These are phyloP conservation scores for Zaprionus gabonicus DNA, from an alignment of 1,140 invertebrate species.

Conservation along the genomic window DNA sequence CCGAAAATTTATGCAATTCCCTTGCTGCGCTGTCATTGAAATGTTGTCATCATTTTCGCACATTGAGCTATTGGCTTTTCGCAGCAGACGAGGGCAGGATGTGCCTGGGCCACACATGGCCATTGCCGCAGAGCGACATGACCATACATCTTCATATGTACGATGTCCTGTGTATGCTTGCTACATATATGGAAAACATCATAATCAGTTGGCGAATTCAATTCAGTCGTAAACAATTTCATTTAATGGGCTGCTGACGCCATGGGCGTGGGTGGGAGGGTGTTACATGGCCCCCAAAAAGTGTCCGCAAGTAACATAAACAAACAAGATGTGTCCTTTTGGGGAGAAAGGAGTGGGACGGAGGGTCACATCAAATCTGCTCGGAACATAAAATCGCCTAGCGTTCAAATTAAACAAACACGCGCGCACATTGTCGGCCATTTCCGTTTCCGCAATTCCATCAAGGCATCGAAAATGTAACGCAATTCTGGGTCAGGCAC, in stretches of 20 bases:
- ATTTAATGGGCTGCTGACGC: constrained; percentile 61
- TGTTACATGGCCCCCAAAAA: constrained; percentile 14
- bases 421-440: constrained; percentile 51
- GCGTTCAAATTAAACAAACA: constrained; percentile 69
- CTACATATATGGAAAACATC: constrained; percentile 25
- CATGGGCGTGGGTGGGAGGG: constrained; percentile 24
- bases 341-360: not conserved
- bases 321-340: constrained; percentile 48
- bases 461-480: constrained; percentile 21
- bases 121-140: not conserved
- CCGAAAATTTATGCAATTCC: constrained; percentile 64
- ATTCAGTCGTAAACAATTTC: constrained; percentile 70
- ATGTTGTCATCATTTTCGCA: constrained; percentile 64
- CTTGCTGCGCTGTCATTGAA: constrained; percentile 34
- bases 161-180: not conserved
- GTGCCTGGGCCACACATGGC: not conserved
- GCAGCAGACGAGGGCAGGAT: constrained; percentile 26
- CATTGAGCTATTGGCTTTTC: constrained; percentile 69
- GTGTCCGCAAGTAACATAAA: constrained; percentile 54
- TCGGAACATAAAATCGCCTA: constrained; percentile 54
- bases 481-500: constrained; percentile 37
- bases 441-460: constrained; percentile 69
- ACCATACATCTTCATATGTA: not conserved
- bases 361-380: constrained; percentile 44
- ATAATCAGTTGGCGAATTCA: constrained; percentile 60